These are phyloP conservation scores for Pholis gunnellus DNA, from an alignment of 2,113 vertebrate genomes.

Conservation along the genomic window DNA sequence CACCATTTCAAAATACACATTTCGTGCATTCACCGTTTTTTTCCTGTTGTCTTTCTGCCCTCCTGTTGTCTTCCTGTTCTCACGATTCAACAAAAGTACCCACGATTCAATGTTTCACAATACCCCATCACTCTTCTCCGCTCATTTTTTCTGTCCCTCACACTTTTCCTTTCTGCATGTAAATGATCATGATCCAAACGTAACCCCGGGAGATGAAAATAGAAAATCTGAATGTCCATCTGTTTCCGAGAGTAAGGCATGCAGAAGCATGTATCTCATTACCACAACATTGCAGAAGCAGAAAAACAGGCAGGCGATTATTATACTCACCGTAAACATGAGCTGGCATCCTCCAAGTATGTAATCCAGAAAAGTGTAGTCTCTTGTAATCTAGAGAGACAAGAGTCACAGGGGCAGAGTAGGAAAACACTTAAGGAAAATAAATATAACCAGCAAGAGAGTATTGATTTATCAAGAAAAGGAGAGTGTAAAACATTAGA, in stretches of 20 bases:
- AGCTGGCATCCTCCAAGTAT: constrained; percentile 98
- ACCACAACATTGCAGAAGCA: constrained; percentile 21
- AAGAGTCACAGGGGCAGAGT: constrained; percentile 10
- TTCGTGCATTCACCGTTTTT: neutral
- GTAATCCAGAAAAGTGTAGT: constrained; percentile 98
- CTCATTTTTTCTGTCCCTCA: neutral
- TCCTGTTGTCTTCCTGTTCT: neutral
- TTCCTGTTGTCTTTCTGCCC: neutral
- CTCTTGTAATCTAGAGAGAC: constrained; percentile 88
- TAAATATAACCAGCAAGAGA: neutral
- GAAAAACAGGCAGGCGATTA: constrained; percentile 14
- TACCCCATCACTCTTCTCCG: neutral
- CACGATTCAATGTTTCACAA: constrained; percentile 4
- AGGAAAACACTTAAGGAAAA: neutral
- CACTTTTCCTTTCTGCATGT: constrained; percentile 42
- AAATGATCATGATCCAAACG: constrained; percentile 47
- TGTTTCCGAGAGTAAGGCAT: constrained; percentile 16
- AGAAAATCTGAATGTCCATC: constrained; percentile 37
- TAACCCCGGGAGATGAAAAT: constrained; percentile 35
- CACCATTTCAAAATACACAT: neutral
- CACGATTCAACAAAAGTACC: neutral
- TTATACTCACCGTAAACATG: constrained; percentile 94
- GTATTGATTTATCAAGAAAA: neutral
- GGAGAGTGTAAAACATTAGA: neutral
- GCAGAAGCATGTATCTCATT: constrained; percentile 48